These are phyloP conservation scores for Syngnathus typhle DNA, from an alignment of 2,113 vertebrate species.

Conservation along the genomic window DNA sequence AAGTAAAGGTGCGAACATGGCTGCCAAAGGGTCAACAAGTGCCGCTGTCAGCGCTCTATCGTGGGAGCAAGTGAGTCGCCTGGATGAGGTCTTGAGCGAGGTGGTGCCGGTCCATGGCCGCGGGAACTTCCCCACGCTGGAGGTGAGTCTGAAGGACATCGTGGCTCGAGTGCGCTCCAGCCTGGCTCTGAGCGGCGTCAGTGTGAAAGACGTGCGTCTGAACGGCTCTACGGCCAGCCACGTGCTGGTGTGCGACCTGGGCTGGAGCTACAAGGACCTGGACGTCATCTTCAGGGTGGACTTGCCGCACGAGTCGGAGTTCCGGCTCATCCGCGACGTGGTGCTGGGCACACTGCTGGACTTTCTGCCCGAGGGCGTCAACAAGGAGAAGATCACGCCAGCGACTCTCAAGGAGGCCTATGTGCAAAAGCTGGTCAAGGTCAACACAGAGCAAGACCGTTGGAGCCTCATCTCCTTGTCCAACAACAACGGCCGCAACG, in stretches of 20 bases:
- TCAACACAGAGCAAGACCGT: slow-evolving; percentile 87
- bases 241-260: slow-evolving; percentile 89
- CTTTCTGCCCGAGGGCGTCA: slow-evolving; percentile 91
- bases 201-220: slow-evolving; percentile 84
- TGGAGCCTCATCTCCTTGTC: slow-evolving; percentile 98
- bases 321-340: slow-evolving; percentile 86
- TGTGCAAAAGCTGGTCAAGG: slow-evolving; percentile 96
- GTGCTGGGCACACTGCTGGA: slow-evolving; percentile 88
- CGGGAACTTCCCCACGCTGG: slow-evolving; percentile 93
- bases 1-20: slow-evolving; percentile 59
- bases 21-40: slow-evolving; percentile 60
- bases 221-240: slow-evolving; percentile 95
- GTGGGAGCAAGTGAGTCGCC: slow-evolving; percentile 91
- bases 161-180: slow-evolving; percentile 81
- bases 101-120: slow-evolving; percentile 87
- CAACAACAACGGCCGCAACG: slow-evolving; percentile 91
- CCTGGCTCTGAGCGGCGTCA: slow-evolving; percentile 79
- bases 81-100: slow-evolving; percentile 86
- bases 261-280: slow-evolving; percentile 93
- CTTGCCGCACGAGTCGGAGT: slow-evolving; percentile 80
- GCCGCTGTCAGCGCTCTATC: slow-evolving; percentile 77
- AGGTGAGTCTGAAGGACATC: slow-evolving; percentile 89
- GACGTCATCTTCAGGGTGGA: slow-evolving; percentile 93
- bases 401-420: slow-evolving; percentile 92
- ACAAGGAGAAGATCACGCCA: slow-evolving; percentile 87